Evolutionary conservation across 2,888 invertebrate species (phyloP).

Genomic region (Boloria euphrosyne): DNA sequence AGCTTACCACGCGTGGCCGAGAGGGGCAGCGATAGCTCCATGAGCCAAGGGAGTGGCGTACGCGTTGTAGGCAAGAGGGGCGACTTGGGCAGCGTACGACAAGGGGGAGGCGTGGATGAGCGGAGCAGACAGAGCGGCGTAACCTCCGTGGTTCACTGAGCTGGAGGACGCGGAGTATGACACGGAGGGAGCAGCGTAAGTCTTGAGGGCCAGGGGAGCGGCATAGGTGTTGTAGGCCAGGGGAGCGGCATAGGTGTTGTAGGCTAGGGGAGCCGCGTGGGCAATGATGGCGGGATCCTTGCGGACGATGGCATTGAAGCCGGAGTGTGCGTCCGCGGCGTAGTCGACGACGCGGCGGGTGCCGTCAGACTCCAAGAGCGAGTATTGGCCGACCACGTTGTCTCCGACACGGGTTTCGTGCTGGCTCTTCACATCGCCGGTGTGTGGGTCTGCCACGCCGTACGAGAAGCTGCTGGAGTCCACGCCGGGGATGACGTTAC

Average conservation of each 20-base stretch:
- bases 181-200: conserved; percentile 35
- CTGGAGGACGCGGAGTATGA: conserved; percentile 46
- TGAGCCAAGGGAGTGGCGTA: conserved; percentile 37
- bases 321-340: conserved; percentile 72
- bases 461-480: conserved; percentile 73
- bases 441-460: conserved; percentile 76
- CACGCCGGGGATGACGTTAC: conserved; percentile 63
- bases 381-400: conserved; percentile 75
- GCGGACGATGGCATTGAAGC: conserved; percentile 80
- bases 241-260: conserved; percentile 42
- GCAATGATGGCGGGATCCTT: conserved; percentile 64
- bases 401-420: conserved; percentile 74
- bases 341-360: conserved; percentile 79
- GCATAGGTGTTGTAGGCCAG: conserved; percentile 40
- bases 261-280: conserved; percentile 41
- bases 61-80: conserved; percentile 41
- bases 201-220: conserved; percentile 11
- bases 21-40: conserved; percentile 43
- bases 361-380: conserved; percentile 77
- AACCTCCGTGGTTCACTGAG: conserved; percentile 47
- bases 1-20: conserved; percentile 37
- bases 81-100: conserved; percentile 28
- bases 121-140: conserved; percentile 24
- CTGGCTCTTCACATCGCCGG: conserved; percentile 78
- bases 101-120: conserved; percentile 38